These are phyloP conservation scores for Enteromius argenteus DNA, from an alignment of 2,797 vertebrate species.

Conservation along the genomic window DNA sequence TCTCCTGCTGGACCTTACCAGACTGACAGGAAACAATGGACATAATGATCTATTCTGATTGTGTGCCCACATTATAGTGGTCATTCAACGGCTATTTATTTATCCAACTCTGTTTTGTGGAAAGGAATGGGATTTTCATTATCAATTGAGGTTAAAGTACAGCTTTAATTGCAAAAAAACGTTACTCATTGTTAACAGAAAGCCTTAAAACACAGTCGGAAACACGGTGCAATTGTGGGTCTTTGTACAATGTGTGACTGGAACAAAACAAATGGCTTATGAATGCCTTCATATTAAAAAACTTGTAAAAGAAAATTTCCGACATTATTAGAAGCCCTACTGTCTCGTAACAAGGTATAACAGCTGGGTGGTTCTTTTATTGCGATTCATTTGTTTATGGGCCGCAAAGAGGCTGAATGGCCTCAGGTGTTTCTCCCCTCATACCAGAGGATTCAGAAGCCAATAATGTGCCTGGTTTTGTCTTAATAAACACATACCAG, in stretches of 20 bases:
- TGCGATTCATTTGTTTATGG: slow-evolving; percentile 46
- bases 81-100: slow-evolving; percentile 17
- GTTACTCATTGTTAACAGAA: slow-evolving; percentile 9
- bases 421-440: slow-evolving; percentile 60
- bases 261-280: slow-evolving; percentile 24
- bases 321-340: slow-evolving; percentile 41
- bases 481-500: slow-evolving; percentile 74
- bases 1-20: slow-evolving; percentile 33
- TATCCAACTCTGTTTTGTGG: slow-evolving; percentile 18
- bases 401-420: slow-evolving; percentile 14
- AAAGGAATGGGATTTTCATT: background rate
- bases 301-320: slow-evolving; percentile 45
- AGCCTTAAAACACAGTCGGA: background rate
- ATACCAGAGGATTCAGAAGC: slow-evolving; percentile 56
- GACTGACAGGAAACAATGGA: slow-evolving; percentile 41
- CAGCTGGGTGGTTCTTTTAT: slow-evolving; percentile 49
- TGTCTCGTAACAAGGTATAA: slow-evolving; percentile 34
- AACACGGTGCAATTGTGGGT: background rate
- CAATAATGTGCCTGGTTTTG: slow-evolving; percentile 69
- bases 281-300: slow-evolving; percentile 30
- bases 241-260: slow-evolving; percentile 14
- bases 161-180: slow-evolving; percentile 2
- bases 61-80: slow-evolving; percentile 1
- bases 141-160: background rate
- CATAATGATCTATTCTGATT: slow-evolving; percentile 40